Evolutionary conservation across 1,140 invertebrate species (phyloP).

Genomic region (Bactericera cockerelli): DNA sequence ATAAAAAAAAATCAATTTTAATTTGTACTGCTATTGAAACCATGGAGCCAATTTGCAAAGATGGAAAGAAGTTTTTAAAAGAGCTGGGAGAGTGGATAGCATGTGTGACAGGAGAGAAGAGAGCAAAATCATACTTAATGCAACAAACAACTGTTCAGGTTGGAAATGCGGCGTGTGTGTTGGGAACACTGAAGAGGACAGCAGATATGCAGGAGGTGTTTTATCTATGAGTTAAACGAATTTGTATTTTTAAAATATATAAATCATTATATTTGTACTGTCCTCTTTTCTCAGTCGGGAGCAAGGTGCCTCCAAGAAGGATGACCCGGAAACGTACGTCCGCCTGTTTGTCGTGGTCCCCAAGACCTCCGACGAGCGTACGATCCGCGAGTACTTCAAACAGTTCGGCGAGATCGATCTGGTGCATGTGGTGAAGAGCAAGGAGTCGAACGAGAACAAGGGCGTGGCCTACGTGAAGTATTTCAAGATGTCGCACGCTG

Average conservation of each 20-base stretch:
- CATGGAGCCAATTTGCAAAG: too few species aligned
- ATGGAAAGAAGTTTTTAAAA: too few species aligned
- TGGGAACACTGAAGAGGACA: too few species aligned
- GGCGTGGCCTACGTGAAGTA: constrained; percentile 86
- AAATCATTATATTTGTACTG: too few species aligned
- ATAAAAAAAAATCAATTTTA: not conserved
- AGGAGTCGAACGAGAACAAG: constrained; percentile 64
- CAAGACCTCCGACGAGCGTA: constrained; percentile 58
- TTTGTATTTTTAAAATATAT: too few species aligned
- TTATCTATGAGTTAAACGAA: too few species aligned
- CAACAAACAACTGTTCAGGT: too few species aligned
- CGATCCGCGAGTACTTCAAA: constrained; percentile 64
- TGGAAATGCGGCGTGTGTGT: too few species aligned
- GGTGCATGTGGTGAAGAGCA: constrained; percentile 65
- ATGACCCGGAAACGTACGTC: constrained; percentile 67
- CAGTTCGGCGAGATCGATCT: constrained; percentile 73
- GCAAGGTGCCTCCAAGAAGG: constrained; percentile 56
- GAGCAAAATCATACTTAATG: too few species aligned
- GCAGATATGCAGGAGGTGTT: too few species aligned
- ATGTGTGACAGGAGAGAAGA: too few species aligned
- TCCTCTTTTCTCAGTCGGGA: constrained; percentile 40
- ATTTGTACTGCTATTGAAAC: not conserved
- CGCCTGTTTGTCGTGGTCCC: constrained; percentile 78
- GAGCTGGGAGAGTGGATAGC: too few species aligned
- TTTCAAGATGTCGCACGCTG: constrained; percentile 45